phyloP scores from a whole-genome alignment of 1,140 invertebrate genomes.

The Drosophila suzukii region DNA sequence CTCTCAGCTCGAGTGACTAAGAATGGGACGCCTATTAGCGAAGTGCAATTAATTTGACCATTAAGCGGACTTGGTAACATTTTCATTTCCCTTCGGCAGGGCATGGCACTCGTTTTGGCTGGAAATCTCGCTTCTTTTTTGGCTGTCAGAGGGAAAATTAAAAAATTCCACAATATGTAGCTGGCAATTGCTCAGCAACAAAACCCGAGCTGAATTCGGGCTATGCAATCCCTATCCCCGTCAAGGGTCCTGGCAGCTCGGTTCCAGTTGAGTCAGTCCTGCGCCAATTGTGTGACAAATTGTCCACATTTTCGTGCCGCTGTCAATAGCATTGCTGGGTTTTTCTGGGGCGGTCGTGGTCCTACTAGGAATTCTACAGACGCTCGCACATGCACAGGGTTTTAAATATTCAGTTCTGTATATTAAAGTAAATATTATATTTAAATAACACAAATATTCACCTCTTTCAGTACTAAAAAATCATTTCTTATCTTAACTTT shows the following conservation, averaged over 20 bases:
- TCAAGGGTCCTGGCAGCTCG: conserved; percentile 58
- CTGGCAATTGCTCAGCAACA: conserved; percentile 34
- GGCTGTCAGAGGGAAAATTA: conserved; percentile 54
- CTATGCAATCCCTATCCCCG: conserved; percentile 56
- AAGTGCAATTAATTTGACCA: conserved; percentile 69
- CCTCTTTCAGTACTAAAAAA: no score
- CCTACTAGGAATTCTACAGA: background rate
- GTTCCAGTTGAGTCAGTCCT: conserved; percentile 24
- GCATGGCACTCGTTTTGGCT: conserved; percentile 37
- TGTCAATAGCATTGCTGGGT: conserved; percentile 39
- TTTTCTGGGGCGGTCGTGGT: background rate
- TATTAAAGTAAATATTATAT: background rate
- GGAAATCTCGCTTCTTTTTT: conserved; percentile 6
- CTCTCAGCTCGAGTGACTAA: conserved; percentile 19
- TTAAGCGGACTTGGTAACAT: conserved; percentile 16
- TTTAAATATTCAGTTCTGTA: background rate
- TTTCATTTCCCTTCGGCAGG: background rate
- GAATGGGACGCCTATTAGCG: conserved; percentile 36
- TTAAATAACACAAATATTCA: no score
- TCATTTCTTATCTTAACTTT: no score
- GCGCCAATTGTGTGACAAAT: conserved; percentile 78
- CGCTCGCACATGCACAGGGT: background rate
- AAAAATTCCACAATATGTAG: conserved; percentile 74
- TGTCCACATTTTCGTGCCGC: conserved; percentile 63
- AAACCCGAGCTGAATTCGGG: conserved; percentile 10